Base-by-base conservation (phyloP, 1,140 invertebrate species). In the Leucophenga varia region DNA sequence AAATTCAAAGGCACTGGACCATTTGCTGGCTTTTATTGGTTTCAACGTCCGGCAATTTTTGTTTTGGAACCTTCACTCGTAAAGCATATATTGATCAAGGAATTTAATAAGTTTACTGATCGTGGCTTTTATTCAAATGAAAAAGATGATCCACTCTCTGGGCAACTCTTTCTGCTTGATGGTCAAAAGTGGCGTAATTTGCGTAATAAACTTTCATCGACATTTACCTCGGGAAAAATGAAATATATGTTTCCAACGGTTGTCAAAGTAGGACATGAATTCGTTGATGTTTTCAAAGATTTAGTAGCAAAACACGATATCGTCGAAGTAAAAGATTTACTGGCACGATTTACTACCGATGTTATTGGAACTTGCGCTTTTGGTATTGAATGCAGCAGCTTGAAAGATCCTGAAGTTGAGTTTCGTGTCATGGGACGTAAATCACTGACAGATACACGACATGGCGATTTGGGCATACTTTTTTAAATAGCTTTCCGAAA, bases 291-390 rank as follows among this genome's bases (percentile, higher is more conserved):
- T 2, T 52, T 57, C 14, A 53, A 37, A 3, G 34, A 59, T n/a
- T 38, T 51, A 41, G 43, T 52, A 1, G 18, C 32, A 1, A 52
- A 61, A 36, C 25, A 32, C 0, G 20, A 44, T 0, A 9, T 42
- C 4, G 17, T 70, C 3, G 74, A 75, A 12, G 56, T 76, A 0
- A 54, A 31, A 3, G 68, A 74, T 7, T 25, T 76, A 2, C 21
- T 72, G 46, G 72, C 61, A 9, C 45, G 70, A 17, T 77, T 61
- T 30, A 74, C 72, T 6, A 70, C 64, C 0, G 74, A 76, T 45
- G 61, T 74, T 13, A 84, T 86, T n/a, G 83, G 81, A 0, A 80
- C 78, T 18, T 80, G 83, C 9, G 84, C 81, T 6, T 85, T 86
- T 64, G 85, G 85, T 2, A 77, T 87, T 3, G 78, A 84, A 30